These are phyloP conservation scores for Lutjanus campechanus DNA, from an alignment of 2,797 vertebrate species.

Conservation along the genomic window DNA sequence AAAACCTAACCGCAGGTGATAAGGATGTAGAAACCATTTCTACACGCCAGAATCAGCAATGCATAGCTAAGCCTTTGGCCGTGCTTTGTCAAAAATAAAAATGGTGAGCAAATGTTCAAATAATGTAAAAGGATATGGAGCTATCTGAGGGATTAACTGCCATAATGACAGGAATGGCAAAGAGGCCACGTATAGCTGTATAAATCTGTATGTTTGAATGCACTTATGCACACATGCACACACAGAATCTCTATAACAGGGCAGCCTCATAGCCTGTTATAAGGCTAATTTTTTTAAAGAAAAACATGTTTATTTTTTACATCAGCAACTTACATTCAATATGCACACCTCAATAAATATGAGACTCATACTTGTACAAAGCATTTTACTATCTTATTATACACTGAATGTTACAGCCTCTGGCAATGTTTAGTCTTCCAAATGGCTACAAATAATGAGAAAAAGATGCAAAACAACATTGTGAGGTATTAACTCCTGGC, in stretches of 20 bases:
- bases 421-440: constrained; percentile 50
- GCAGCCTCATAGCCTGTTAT: constrained; percentile 5
- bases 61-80: constrained; percentile 51
- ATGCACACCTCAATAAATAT: constrained; percentile 33
- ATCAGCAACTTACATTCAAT: constrained; percentile 26
- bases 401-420: constrained; percentile 32
- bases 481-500: constrained; percentile 44
- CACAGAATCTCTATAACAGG: neutral
- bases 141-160: constrained; percentile 44
- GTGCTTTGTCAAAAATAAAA: constrained; percentile 61
- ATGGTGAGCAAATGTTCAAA: constrained; percentile 55
- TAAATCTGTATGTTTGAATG: constrained; percentile 28
- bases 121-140: constrained; percentile 56
- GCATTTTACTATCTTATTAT: constrained; percentile 38
- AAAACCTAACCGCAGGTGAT: constrained; percentile 57
- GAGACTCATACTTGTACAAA: constrained; percentile 17
- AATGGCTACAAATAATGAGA: constrained; percentile 46
- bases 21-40: constrained; percentile 50
- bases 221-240: neutral
- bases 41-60: constrained; percentile 46
- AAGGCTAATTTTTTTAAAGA: constrained; percentile 4
- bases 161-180: constrained; percentile 40
- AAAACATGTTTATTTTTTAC: constrained; percentile 22
- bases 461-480: constrained; percentile 53
- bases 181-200: constrained; percentile 24